Evolutionary conservation across 1,140 invertebrate species (phyloP), one percentile per base, ranked within the genome.

Genomic region (Parasteatoda tepidariorum): DNA sequence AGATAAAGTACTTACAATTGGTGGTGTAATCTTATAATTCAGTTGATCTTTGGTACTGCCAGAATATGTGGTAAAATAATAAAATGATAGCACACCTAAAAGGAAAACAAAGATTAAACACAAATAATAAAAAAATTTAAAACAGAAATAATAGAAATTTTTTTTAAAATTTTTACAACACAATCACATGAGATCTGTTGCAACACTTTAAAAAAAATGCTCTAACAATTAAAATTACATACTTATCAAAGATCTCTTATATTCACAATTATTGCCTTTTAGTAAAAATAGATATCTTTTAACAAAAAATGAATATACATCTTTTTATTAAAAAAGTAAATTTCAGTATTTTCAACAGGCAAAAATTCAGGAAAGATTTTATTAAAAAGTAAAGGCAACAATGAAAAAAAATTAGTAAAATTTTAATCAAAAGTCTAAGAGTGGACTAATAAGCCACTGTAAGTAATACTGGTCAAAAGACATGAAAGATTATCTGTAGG

Each of bases 11-110:
- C 74, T 85, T 85, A 86, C 87, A 34, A 90, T 87, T 11, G 91
- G 87, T 15, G 91, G 91, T 3, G 91, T 88, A 70, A 92, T 88
- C 82, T 91, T 91, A 87, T 92, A 93, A 86, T 93, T 91, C 7
- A 93, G 88, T 30, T 87, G 85, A 6, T 66, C 89, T 68, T 66
- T 82, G 22, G 9, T 85, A 61, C 38, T 28, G 57, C 38, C 22
- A 68, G 78, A 15, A 9, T 70, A 54, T 61, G 78, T 41, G 3
- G 22, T 15, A 71, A 81, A 81, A 22, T 68, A 28, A 24, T 81
- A 81, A 31, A 70, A 81, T 33, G 78, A 62, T 1, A 33, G 28
- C 24, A n/a, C 78, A 75, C 22, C 76, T 57, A 84, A 41, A 41
- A 84, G 70, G 55, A 70, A 71, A 2, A 86, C n/a, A n/a, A n/a